A percentile compares a stretch with the other conserved stretches of the same genome.
Evolutionary conservation across 2,113 vertebrate species (phyloP).

Genomic region (Amblyornis subalaris): DNA sequence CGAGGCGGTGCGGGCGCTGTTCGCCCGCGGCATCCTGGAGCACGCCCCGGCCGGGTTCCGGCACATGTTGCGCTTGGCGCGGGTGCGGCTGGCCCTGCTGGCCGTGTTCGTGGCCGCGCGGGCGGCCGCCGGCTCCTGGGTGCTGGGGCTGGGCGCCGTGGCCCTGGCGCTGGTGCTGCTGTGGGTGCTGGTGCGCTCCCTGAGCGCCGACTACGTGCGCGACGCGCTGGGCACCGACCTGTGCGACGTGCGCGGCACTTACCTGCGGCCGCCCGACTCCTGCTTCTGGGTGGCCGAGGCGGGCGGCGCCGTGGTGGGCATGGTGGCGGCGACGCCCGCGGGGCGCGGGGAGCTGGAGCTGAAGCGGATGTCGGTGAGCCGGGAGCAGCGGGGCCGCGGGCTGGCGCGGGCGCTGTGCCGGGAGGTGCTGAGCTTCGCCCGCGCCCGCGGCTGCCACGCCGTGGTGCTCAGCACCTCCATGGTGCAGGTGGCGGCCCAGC

Average conservation of each 20-base stretch:
- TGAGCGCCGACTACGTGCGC: background rate
- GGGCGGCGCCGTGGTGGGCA: background rate
- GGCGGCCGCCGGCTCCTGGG: background rate
- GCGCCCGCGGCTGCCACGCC: background rate
- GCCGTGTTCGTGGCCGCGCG: background rate
- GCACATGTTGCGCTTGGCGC: background rate
- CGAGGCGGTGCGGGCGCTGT: background rate
- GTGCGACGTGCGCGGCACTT: background rate
- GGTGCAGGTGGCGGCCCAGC: slow-evolving; percentile 32
- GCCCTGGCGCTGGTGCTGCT: background rate
- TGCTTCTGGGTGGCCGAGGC: slow-evolving; percentile 56
- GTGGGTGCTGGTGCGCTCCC: background rate
- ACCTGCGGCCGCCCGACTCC: background rate
- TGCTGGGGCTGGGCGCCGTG: background rate
- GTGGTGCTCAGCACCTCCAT: slow-evolving; percentile 50
- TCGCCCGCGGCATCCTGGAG: slow-evolving; percentile 12
- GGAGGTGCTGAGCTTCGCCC: slow-evolving; percentile 47
- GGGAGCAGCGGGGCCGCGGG: slow-evolving; percentile 11
- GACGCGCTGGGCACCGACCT: background rate
- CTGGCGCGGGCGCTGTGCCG: slow-evolving; percentile 7
- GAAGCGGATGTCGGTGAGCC: slow-evolving; percentile 45
- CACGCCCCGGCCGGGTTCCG: background rate
- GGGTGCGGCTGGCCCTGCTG: background rate
- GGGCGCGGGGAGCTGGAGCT: slow-evolving; percentile 15
- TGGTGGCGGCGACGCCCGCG: background rate